phyloP scores from a whole-genome alignment of 2,113 vertebrate species.

The Rostratula benghalensis region DNA sequence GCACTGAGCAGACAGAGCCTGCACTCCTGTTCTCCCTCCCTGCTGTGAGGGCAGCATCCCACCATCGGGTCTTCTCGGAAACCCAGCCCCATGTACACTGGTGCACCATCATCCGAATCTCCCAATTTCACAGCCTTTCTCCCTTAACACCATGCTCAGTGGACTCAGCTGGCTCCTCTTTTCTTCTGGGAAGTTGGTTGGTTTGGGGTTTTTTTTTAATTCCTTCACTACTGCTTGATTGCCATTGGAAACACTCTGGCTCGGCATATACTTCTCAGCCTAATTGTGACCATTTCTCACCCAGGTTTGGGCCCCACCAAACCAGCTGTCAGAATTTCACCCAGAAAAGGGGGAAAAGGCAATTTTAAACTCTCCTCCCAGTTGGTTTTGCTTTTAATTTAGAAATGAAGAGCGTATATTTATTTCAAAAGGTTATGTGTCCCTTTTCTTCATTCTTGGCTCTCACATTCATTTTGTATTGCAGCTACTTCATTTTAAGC shows the following conservation, averaged over 20 bases:
- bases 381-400: slow-evolving; percentile 22
- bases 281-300: not conserved
- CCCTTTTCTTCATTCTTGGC: slow-evolving; percentile 9
- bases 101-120: not conserved
- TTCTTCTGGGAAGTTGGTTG: not conserved
- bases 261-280: not conserved
- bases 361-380: not conserved
- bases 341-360: not conserved
- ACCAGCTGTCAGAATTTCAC: not conserved
- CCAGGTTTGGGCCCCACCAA: not conserved
- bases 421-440: slow-evolving; percentile 40
- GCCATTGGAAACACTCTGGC: slow-evolving; percentile 3
- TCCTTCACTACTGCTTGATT: slow-evolving; percentile 19
- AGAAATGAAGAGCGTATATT: not conserved
- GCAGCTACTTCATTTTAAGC: slow-evolving; percentile 26
- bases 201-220: not conserved
- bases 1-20: not conserved
- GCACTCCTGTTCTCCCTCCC: not conserved
- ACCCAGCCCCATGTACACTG: not conserved
- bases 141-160: not conserved
- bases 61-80: not conserved
- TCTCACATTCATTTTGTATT: slow-evolving; percentile 41
- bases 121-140: not conserved
- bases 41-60: slow-evolving; percentile 2
- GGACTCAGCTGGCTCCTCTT: slow-evolving; percentile 56